Base-by-base conservation (phyloP, 2,113 vertebrate genomes). In the Dipodomys ordii region DNA sequence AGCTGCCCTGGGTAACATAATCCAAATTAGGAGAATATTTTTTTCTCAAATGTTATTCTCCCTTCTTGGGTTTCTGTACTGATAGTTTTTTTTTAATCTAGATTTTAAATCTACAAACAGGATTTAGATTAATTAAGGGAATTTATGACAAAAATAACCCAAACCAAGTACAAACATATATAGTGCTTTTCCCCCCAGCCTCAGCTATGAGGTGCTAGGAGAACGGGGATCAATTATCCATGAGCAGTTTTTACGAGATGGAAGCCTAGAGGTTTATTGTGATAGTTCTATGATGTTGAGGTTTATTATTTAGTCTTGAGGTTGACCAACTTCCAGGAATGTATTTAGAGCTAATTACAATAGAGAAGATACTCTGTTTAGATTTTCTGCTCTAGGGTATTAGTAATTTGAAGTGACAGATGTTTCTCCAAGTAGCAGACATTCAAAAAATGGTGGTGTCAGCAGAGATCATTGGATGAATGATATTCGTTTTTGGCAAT, bases 21-120 rank as follows among this genome's bases (percentile, higher is more conserved):
- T 85, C 87, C 94, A 95, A 85, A 96, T 68, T 82, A 39, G 32
- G 32, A 53, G 12, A 87, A 81, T 86, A 86, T 81, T 74, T 67
- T 74, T 67, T 94, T 49, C 25, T 83, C 71, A 79, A 73, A 68
- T 32, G 30, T 53, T 9, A 30, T 77, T 95, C 95, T 90, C 44
- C 39, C 72, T 92, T 81, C 88, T 87, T 89, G 71, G 57, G 57
- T 92, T 35, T 84, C 27, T 84, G 27, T 46, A 16, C 53, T 83
- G 23, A 6, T 79, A 30, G 79, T 11, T 72, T 78, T 39, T 8
- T 82, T 69, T 74, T 78, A 49, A 20, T 30, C 28, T 62, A 9
- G 78, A 77, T 64, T 79, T 64, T 68, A 57, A 16, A 72, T 44
- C 8, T 91, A 30, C 46, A 86, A 71, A 71, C 5, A 44, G 53